Percentiles rank a stretch among this genome's conserved stretches.
phyloP scores from a whole-genome alignment of 2,797 vertebrate genomes.

The Chiloscyllium punctatum region DNA sequence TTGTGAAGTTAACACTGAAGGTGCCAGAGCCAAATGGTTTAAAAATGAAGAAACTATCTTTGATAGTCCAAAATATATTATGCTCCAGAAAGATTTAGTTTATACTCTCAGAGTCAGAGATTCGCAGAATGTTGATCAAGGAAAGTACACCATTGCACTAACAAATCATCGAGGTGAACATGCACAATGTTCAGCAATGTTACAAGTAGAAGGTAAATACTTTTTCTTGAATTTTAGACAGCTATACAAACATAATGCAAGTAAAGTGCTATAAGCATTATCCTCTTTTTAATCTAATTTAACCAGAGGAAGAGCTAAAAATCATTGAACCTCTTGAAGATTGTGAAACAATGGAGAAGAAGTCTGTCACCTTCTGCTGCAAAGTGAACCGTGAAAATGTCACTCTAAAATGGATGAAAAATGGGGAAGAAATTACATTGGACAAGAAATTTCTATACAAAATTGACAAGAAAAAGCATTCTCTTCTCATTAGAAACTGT shows the following conservation, averaged over 20 bases:
- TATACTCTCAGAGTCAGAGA: constrained; percentile 87
- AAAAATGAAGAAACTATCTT: constrained; percentile 84
- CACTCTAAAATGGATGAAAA: constrained; percentile 85
- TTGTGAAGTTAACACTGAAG: constrained; percentile 91
- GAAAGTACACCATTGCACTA: constrained; percentile 69
- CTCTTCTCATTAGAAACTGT: constrained; percentile 85
- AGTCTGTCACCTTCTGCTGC: constrained; percentile 83
- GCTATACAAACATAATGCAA: neutral
- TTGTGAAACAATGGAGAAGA: constrained; percentile 94
- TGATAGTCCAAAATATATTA: constrained; percentile 85
- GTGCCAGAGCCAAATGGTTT: constrained; percentile 95
- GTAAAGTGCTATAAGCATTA: neutral
- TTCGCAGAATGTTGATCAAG: constrained; percentile 73
- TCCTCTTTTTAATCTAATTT: constrained; percentile 36
- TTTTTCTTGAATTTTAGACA: neutral
- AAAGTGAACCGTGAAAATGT: constrained; percentile 87
- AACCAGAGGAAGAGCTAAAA: constrained; percentile 83
- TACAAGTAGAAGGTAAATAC: constrained; percentile 77
- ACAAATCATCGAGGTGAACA: constrained; percentile 85
- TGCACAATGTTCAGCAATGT: constrained; percentile 70
- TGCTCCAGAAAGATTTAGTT: constrained; percentile 84
- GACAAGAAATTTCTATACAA: constrained; percentile 77
- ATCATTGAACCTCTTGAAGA: constrained; percentile 88
- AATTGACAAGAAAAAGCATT: constrained; percentile 89
- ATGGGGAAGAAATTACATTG: constrained; percentile 75